Conservation (phyloP, 2,113 vertebrate genomes). For the Etheostoma cragini region DNA sequence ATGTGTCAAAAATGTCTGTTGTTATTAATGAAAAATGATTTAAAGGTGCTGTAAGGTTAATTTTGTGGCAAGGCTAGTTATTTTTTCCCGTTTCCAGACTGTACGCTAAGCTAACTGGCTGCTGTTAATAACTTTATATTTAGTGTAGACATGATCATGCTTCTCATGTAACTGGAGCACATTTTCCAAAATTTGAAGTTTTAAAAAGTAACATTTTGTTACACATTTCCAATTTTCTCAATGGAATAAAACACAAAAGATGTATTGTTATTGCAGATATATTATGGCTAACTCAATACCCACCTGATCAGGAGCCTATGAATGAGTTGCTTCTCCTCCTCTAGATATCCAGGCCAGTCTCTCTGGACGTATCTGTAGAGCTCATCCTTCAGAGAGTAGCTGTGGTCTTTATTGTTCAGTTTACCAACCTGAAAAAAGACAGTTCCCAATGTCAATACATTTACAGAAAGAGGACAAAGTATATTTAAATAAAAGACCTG, state of each 20-base stretch:
- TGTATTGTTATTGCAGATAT: neutral
- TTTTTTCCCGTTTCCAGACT: neutral
- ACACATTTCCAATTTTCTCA: neutral
- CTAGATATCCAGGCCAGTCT: slow-evolving; percentile 83
- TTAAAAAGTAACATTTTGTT: neutral
- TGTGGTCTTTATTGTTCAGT: slow-evolving; percentile 83
- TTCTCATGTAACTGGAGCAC: neutral
- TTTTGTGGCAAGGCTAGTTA: neutral
- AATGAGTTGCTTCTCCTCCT: slow-evolving; percentile 85
- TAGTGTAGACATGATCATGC: neutral
- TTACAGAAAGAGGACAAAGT: neutral
- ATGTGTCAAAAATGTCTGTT: neutral
- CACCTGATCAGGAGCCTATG: slow-evolving; percentile 83
- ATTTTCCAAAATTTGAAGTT: neutral
- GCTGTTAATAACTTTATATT: neutral
- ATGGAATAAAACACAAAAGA: neutral
- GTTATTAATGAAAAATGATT: neutral
- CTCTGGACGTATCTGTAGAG: slow-evolving; percentile 75
- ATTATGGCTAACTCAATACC: neutral
- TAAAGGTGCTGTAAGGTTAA: neutral
- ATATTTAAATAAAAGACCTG: slow-evolving; percentile 35
- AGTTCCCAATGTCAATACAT: slow-evolving; percentile 12
- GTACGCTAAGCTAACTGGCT: slow-evolving; percentile 1
- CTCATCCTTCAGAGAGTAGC: slow-evolving; percentile 83
- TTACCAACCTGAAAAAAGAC: slow-evolving; percentile 82